Conservation (phyloP, 1,140 invertebrate genomes). For the Zaprionus camerounensis region DNA sequence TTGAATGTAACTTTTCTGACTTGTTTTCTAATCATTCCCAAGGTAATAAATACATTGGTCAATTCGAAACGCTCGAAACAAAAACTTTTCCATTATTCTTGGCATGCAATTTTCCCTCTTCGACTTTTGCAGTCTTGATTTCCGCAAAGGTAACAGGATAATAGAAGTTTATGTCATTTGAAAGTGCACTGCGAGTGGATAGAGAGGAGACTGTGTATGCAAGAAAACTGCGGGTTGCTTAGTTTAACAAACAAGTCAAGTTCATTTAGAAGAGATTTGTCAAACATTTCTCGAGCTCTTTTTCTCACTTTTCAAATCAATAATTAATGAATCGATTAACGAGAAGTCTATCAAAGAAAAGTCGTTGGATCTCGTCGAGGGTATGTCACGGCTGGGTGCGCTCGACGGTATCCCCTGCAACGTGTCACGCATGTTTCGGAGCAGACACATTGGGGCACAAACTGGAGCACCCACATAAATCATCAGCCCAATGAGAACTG, state of each 20-base stretch:
- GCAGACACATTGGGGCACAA: background rate
- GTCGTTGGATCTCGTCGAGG: background rate
- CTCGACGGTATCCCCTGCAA: background rate
- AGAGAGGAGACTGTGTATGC: background rate
- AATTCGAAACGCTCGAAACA: slow-evolving; percentile 1
- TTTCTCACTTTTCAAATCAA: background rate
- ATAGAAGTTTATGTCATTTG: background rate
- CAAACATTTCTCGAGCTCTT: too few species aligned
- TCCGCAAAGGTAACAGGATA: background rate
- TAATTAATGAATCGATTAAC: background rate
- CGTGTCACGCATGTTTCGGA: background rate
- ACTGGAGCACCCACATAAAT: slow-evolving; percentile 4
- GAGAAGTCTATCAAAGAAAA: background rate
- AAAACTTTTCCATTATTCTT: slow-evolving; percentile 1
- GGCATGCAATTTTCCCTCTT: background rate
- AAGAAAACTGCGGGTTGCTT: background rate
- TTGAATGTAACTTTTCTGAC: background rate
- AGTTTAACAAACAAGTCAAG: background rate
- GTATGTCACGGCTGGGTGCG: slow-evolving; percentile 1
- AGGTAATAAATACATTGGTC: slow-evolving; percentile 2
- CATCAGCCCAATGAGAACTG: background rate
- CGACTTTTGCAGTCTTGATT: background rate
- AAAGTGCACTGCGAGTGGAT: background rate
- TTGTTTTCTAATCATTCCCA: slow-evolving; percentile 2
- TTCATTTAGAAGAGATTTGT: background rate